Conservation (phyloP, 2,888 invertebrate genomes). For the Pyrocoelia pectoralis region DNA sequence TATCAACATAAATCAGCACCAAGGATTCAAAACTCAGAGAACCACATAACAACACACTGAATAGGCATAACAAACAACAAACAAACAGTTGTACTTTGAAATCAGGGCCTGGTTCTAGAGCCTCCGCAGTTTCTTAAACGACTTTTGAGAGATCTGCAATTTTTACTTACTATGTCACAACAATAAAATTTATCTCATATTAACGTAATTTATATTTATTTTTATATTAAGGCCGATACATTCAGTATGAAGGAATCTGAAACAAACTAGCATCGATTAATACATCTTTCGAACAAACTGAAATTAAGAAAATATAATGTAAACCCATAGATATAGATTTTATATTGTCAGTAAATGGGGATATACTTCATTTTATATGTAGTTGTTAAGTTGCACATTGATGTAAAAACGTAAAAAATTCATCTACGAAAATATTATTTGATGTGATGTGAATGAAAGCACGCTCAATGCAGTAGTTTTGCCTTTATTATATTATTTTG, state of each 20-base stretch:
- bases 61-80: slow-evolving; percentile 56
- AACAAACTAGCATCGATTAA: slow-evolving; percentile 44
- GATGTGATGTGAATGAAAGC: too few species aligned
- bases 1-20: slow-evolving; percentile 48
- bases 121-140: slow-evolving; percentile 54
- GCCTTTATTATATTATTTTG: too few species aligned
- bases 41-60: slow-evolving; percentile 34
- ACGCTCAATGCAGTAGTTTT: too few species aligned
- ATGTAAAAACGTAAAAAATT: too few species aligned
- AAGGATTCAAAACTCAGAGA: slow-evolving; percentile 35
- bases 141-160: slow-evolving; percentile 41
- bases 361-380: too few species aligned
- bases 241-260: slow-evolving; percentile 62
- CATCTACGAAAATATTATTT: too few species aligned
- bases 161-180: slow-evolving; percentile 58
- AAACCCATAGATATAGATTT: too few species aligned
- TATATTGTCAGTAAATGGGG: too few species aligned
- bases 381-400: too few species aligned
- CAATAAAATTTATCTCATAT: slow-evolving; percentile 58
- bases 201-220: slow-evolving; percentile 56
- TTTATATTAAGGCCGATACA: slow-evolving; percentile 62
- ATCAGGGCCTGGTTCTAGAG: slow-evolving; percentile 59
- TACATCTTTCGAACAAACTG: too few species aligned
- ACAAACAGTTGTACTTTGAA: slow-evolving; percentile 61
- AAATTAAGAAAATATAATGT: not conserved